Conservation (phyloP, 2,888 invertebrate species). For the Eulithis prunata region DNA sequence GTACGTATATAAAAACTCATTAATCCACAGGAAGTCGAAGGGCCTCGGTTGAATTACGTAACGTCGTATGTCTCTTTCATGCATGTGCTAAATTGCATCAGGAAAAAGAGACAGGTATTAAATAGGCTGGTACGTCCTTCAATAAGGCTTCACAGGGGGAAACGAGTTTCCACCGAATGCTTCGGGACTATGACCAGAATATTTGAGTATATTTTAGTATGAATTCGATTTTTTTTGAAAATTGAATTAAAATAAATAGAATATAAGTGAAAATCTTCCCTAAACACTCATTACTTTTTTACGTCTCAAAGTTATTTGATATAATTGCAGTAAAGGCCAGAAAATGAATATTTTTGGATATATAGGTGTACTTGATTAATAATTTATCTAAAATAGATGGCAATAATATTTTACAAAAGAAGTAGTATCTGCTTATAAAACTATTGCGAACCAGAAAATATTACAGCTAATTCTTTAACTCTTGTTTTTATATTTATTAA, state of each 20-base stretch:
- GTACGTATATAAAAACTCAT: constrained; percentile 55
- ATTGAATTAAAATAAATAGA: neutral
- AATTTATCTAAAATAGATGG: too few species aligned
- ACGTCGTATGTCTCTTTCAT: constrained; percentile 57
- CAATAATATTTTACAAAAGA: too few species aligned
- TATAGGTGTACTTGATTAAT: too few species aligned
- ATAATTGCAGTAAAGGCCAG: neutral
- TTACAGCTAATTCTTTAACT: too few species aligned
- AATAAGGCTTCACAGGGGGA: constrained; percentile 72
- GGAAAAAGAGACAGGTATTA: constrained; percentile 69
- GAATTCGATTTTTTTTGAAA: constrained; percentile 9
- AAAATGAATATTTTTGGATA: too few species aligned
- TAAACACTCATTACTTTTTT: neutral
- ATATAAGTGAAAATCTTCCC: constrained; percentile 1
- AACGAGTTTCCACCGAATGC: constrained; percentile 77
- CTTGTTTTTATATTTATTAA: too few species aligned
- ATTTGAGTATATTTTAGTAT: constrained; percentile 32
- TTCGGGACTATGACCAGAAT: constrained; percentile 65
- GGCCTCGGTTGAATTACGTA: constrained; percentile 54
- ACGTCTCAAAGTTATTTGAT: neutral
- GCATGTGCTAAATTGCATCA: constrained; percentile 43
- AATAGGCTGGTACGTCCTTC: constrained; percentile 69
- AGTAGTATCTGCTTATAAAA: too few species aligned
- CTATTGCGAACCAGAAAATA: too few species aligned
- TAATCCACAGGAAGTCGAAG: constrained; percentile 60